Evolutionary conservation across 2,113 vertebrate species (phyloP).

Genomic region (Argyrosomus japonicus): DNA sequence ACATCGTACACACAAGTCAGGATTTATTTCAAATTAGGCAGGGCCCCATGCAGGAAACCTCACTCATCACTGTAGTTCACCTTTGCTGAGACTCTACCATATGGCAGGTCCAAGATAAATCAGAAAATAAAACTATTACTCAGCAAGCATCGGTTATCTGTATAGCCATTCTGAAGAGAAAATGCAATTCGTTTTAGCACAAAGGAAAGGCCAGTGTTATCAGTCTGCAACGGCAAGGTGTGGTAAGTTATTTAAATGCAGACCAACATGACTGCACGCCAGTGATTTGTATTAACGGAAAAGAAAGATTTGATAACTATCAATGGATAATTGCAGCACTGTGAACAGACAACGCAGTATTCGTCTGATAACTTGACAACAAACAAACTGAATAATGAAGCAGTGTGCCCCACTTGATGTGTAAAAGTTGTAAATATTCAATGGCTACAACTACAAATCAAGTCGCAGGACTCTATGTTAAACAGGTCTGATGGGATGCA

Average conservation of each 20-base stretch:
- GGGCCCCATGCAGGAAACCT: constrained; percentile 44
- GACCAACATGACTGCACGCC: background rate
- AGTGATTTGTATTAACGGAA: background rate
- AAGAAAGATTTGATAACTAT: constrained; percentile 27
- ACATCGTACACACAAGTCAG: constrained; percentile 36
- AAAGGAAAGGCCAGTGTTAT: constrained; percentile 20
- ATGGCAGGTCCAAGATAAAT: constrained; percentile 54
- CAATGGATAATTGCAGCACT: constrained; percentile 28
- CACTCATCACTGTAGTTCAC: constrained; percentile 48
- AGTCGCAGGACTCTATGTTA: constrained; percentile 70
- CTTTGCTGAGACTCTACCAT: constrained; percentile 50
- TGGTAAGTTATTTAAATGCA: constrained; percentile 5
- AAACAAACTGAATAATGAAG: constrained; percentile 80
- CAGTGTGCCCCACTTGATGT: constrained; percentile 62
- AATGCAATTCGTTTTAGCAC: constrained; percentile 23
- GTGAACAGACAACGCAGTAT: constrained; percentile 37
- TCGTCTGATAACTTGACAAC: constrained; percentile 57
- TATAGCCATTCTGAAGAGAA: background rate
- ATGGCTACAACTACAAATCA: constrained; percentile 68
- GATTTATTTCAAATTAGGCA: constrained; percentile 50
- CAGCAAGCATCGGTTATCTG: constrained; percentile 2
- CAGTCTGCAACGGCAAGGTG: background rate
- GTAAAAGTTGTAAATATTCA: constrained; percentile 76
- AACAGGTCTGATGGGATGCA: constrained; percentile 55
- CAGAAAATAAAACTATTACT: constrained; percentile 25